Evolutionary conservation across 23 tunicate species (phyloP), one percentile per base, ranked within the genome.

Genomic region (Diplosoma virens): DNA sequence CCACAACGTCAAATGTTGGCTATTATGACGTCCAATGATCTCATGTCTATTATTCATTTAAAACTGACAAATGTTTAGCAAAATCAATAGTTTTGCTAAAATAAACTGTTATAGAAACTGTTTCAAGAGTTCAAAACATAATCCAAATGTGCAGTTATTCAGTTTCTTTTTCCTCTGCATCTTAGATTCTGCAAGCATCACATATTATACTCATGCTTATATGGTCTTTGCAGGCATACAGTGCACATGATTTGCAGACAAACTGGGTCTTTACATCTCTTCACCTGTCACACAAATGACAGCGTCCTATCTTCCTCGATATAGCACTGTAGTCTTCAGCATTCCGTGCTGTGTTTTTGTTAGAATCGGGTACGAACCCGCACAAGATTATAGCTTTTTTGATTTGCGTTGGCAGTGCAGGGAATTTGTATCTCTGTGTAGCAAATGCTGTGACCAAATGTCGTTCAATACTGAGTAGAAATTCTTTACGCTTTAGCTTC

Each of bases 401-500:
- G 50, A 41, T 41, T 7, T 41, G 9, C 14, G 9, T 41, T 41
- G 50, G 14, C 50, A 41, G 50, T 41, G 50, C 14, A 41, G 50
- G 50, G 14, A 41, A 41, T 41, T 56, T 56, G 63, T 56, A 56
- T 56, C 63, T 56, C 63, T 56, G 25, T 56, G 63, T 11, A 56
- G 25, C 21, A 56, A 56, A 56, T 25, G 63, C 24, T 56, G 63
- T 20, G 6, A 56, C 25, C 63, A 56, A 25, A 41, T 41, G 50
- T 41, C 50, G 9, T 7, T 9, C 50, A 41, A 41, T 41, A 41
- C 14, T 41, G 50, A 41, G 50, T 41, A 41, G 11, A 41, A 41
- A 41, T 41, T 41, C 11, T 41, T 9, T 7, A 14, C 50, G 50
- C 50, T 41, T 41, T 41, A 41, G 50, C 50, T 41, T 41, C 14